Base-by-base conservation (phyloP, 2,797 vertebrate genomes). In the Cygnus olor region DNA sequence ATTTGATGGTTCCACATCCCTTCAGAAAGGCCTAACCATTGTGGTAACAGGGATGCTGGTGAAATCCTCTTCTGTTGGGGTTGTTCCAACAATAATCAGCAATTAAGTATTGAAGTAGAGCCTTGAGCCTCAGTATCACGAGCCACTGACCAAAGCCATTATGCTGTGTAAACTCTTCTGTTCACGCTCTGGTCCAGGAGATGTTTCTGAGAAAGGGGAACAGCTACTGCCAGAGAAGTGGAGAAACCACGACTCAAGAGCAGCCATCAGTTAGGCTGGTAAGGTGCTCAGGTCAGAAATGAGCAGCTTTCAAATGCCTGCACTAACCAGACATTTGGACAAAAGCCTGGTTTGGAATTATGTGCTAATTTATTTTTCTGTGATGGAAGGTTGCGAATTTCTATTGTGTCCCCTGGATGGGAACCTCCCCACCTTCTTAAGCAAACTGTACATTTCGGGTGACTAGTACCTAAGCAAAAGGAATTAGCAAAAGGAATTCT, bases 21-120 rank as follows among this genome's bases (percentile, higher is more conserved):
- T 24, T 14, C 38, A 68, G 57, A 89, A 74, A n/a, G 22, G 20
- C 8, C 2, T 58, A 70, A 56, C 9, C 25, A 4, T 53, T 54
- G 21, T 11, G 32, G 30, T 64, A 56, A 49, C n/a, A 64, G 40
- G 22, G 14, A 8, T 0, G 0, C 14, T 71, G 28, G 16, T 28
- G 36, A 56, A 70, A 65, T 65, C 34, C 20, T 53, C 28, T 61
- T 47, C 34, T 47, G 14, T 14, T 82, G 79, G 47, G 56, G 22
- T 42, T 45, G 30, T 44, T 79, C 42, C 47, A 54, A 40, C 6
- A n/a, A n/a, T n/a, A 64, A 63, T 44, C 36, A 4, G 3, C 18
- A 79, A 66, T 61, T 68, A 63, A 73, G 44, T 79, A 51, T 14
- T 63, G 34, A 68, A 61, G 14, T 40, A 64, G 49, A 74, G 28